Evolutionary conservation across 2,113 vertebrate genomes (phyloP), one percentile per base, ranked within the genome.

Genomic region (Odontophorus gujanensis): DNA sequence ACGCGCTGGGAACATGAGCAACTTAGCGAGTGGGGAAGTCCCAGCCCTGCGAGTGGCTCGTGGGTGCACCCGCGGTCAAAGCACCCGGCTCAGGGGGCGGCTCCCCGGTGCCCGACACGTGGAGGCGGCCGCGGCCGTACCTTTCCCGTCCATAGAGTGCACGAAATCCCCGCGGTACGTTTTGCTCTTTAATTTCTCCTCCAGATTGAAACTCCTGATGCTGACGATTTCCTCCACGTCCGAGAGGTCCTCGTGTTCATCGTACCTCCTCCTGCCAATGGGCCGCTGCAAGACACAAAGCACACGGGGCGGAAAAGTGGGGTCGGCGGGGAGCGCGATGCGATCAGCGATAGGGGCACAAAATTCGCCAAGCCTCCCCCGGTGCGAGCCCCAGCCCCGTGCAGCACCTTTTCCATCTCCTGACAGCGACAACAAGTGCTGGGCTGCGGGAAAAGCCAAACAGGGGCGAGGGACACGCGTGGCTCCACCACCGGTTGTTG

Each of bases 151-250:
- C 99, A 99, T 99, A 81, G 95, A 90, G 55, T 96, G 98, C 76
- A 99, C 98, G 95, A 98, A 99, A 87, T 98, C 97, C 65, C 98
- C 97, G 83, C 96, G 97, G 95, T 99, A 99, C 34, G 78, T 94
- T 95, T 98, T 97, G 87, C 98, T 98, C 95, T 93, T 97, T 25
- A 99, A 97, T 96, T 99, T 99, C 77, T 99, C 98, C 94, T 99
- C 99, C 98, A 99, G 95, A 92, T 97, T 98, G 97, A 99, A 99
- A 71, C 98, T 98, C 94, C 99, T 97, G 96, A 99, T 98, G 96
- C 99, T 99, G 66, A 98, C 98, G 24, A 99, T 99, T 95, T 99
- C 99, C 86, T 99, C 99, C 83, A 99, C 99, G 80, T 99, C 99
- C 32, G 99, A 99, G 71, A 98, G 90, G 94, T 99, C 99, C 86